phyloP scores from a whole-genome alignment of 2,888 invertebrate genomes.

The Drosophila lutescens region DNA sequence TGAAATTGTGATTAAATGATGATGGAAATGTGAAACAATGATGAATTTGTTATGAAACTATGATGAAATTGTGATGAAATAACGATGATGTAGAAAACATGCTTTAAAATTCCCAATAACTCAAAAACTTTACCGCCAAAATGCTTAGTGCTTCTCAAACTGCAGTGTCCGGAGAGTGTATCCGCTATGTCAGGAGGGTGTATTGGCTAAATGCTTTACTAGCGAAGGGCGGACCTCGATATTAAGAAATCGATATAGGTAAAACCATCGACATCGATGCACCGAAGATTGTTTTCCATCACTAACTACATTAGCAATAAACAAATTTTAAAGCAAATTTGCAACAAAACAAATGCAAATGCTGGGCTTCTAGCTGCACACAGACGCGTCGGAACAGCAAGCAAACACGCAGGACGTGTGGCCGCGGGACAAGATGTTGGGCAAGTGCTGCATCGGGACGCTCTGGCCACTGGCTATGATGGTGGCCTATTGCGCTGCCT shows the following conservation, averaged over 20 bases:
- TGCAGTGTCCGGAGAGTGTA: not conserved
- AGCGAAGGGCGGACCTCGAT: no score
- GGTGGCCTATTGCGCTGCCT: conserved; percentile 36
- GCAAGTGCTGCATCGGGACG: conserved; percentile 42
- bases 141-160: conserved; percentile 15
- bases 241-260: no score
- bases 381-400: conserved; percentile 11
- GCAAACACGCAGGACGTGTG: conserved; percentile 15
- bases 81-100: no score
- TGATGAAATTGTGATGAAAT: no score
- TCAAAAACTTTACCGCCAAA: conserved; percentile 18
- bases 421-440: conserved; percentile 47
- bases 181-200: no score
- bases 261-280: no score
- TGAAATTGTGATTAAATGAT: no score
- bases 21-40: no score
- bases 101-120: not conserved
- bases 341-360: conserved; percentile 4
- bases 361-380: conserved; percentile 5
- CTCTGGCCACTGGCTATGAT: conserved; percentile 24
- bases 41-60: no score
- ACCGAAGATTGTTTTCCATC: no score
- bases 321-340: conserved; percentile 1
- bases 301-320: conserved; percentile 8
- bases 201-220: no score